Base-by-base conservation (phyloP, 2,113 vertebrate species). In the Saiga tatarica region DNA sequence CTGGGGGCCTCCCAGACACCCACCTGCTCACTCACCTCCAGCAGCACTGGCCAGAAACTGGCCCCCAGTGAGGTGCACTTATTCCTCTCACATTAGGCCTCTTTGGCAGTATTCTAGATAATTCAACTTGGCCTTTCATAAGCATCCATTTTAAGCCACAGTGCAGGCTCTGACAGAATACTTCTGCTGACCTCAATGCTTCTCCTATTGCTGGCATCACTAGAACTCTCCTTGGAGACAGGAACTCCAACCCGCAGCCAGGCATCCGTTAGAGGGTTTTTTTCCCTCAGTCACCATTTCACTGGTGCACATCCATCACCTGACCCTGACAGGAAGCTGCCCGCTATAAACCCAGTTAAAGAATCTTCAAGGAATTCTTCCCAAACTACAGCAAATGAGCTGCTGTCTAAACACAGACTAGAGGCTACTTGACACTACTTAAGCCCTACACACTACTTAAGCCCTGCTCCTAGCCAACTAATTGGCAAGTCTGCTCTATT, bases 161-260 rank as follows among this genome's bases (percentile, higher is more conserved):
- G 1, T 1, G 7, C 57, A 67, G 64, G 53, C 53, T 95, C 91
- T 88, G 64, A 91, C 26, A 47, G 47, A 1, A 57, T 21, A 33
- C 19, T 7, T 33, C 64, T 95, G 86, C 76, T n/a, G 45, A 96
- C 55, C 17, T 78, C 79, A 33, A 76, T 3, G 47, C 7, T 36
- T 86, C 71, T 47, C 50, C 71, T 30, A 87, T 62, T 92, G 67
- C 84, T 91, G 76, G 26, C 64, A 55, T 85, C 95, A 28, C 74
- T 28, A 83, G 85, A 97, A 60, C 36, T 45, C 92, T 47, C 67
- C 71, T 78, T 71, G 53, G 78, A 94, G 21, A 50, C 79, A 89
- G 74, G 28, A 96, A 7, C 12, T 74, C 53, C 93, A 28, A 76
- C 23, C 47, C 11, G 5, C 12, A 74, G 50, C 45, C 57, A 71